phyloP scores from a whole-genome alignment of 64 coral and sea anemone species.

The Pocillopora verrucosa region DNA sequence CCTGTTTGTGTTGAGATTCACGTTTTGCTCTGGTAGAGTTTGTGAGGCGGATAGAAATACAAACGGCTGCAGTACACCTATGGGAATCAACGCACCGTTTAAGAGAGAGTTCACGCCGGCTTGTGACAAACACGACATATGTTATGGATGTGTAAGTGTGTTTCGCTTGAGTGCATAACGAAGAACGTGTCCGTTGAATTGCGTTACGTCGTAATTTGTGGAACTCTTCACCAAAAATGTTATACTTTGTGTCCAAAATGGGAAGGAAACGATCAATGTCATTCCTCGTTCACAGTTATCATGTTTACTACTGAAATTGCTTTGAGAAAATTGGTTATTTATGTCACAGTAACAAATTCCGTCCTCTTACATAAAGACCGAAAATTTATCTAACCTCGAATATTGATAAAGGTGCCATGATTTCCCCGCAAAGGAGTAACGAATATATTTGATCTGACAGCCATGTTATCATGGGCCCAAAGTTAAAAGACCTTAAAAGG shows the following conservation, averaged over 20 bases:
- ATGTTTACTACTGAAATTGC: too few species aligned
- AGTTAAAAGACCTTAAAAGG: too few species aligned
- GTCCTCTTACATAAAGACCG: too few species aligned
- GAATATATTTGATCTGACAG: too few species aligned
- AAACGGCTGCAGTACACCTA: constrained; percentile 89
- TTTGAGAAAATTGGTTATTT: too few species aligned
- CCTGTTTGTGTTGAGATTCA: constrained; percentile 38
- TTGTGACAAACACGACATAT: constrained; percentile 98
- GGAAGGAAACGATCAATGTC: too few species aligned
- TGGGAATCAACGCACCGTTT: constrained; percentile 92
- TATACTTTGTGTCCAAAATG: neutral
- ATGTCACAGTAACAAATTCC: too few species aligned
- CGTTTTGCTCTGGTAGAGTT: constrained; percentile 43
- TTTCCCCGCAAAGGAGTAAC: too few species aligned
- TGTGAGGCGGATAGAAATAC: constrained; percentile 87
- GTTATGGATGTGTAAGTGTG: constrained; percentile 98
- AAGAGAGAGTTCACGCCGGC: constrained; percentile 85
- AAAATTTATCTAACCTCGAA: too few species aligned
- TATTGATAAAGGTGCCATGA: too few species aligned
- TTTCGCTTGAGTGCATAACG: neutral
- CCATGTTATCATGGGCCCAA: too few species aligned
- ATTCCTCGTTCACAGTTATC: too few species aligned
- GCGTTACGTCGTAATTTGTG: neutral
- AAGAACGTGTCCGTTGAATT: neutral
- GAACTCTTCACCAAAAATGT: neutral